Percentiles rank a stretch among this genome's conserved stretches.
phyloP scores from a whole-genome alignment of 2,113 vertebrate species.

The Apistogramma diplotaenia region DNA sequence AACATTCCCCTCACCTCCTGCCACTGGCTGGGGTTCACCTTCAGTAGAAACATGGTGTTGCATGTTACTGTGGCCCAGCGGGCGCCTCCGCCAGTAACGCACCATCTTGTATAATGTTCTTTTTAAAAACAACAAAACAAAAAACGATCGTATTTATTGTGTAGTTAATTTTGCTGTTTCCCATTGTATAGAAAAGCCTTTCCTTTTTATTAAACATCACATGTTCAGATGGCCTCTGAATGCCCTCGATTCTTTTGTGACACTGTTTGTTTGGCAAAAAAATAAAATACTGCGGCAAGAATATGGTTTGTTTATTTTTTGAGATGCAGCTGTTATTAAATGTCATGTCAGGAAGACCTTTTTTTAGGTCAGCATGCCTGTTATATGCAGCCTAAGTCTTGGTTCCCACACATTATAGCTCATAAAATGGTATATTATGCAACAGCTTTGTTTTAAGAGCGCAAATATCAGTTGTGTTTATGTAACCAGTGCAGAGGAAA shows the following conservation, averaged over 20 bases:
- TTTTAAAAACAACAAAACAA: too few species aligned
- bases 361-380: background rate
- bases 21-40: slow-evolving; percentile 2
- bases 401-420: background rate
- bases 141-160: slow-evolving; percentile 69
- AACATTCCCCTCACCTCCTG: slow-evolving; percentile 36
- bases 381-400: too few species aligned
- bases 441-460: background rate
- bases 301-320: background rate
- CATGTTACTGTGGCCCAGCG: slow-evolving; percentile 19
- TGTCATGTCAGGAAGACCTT: background rate
- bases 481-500: background rate
- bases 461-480: slow-evolving; percentile 21
- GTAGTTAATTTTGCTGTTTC: slow-evolving; percentile 35
- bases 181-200: slow-evolving; percentile 28
- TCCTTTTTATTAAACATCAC: slow-evolving; percentile 26
- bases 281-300: slow-evolving; percentile 36
- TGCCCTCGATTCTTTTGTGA: slow-evolving; percentile 53
- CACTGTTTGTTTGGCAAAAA: slow-evolving; percentile 69
- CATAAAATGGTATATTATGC: too few species aligned
- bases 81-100: slow-evolving; percentile 3
- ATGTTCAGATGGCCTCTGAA: background rate
- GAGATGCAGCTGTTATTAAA: background rate
- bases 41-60: slow-evolving; percentile 21
- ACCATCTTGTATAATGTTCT: slow-evolving; percentile 61